A percentile compares a stretch with the other conserved stretches of the same genome.
These are phyloP conservation scores for Oophaga pumilio DNA, from an alignment of 2,113 vertebrate genomes.

Conservation along the genomic window DNA sequence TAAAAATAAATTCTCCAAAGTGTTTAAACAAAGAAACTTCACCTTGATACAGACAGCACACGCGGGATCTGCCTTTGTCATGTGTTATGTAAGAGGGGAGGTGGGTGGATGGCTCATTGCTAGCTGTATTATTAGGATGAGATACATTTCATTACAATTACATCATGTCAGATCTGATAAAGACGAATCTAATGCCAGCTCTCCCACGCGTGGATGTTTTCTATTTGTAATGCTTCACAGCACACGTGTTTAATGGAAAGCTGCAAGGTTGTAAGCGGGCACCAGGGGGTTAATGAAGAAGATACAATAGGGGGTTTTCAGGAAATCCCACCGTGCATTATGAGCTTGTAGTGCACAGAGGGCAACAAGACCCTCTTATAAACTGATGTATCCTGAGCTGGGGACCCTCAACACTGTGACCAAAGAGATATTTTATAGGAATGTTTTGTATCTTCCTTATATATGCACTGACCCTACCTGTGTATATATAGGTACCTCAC, in stretches of 20 bases:
- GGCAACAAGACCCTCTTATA: background rate
- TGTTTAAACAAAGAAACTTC: slow-evolving; percentile 13
- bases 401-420: background rate
- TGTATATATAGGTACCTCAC: too few relatives aligned
- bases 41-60: background rate
- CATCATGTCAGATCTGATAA: background rate
- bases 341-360: background rate
- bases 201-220: background rate
- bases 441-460: background rate
- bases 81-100: slow-evolving; percentile 42
- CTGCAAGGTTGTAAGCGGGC: background rate
- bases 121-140: background rate
- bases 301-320: background rate
- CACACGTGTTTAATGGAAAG: slow-evolving; percentile 26
- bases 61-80: background rate
- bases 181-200: background rate
- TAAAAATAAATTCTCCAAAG: background rate
- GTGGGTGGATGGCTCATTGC: background rate
- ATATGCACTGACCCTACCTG: background rate
- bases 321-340: slow-evolving; percentile 17
- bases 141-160: background rate
- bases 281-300: slow-evolving; percentile 14
- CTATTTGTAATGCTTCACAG: slow-evolving; percentile 33
- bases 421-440: background rate
- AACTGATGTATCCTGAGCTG: background rate